Base-by-base conservation (phyloP, 53 echinoderm and acorn worm species). In the Zoroaster sp. region DNA sequence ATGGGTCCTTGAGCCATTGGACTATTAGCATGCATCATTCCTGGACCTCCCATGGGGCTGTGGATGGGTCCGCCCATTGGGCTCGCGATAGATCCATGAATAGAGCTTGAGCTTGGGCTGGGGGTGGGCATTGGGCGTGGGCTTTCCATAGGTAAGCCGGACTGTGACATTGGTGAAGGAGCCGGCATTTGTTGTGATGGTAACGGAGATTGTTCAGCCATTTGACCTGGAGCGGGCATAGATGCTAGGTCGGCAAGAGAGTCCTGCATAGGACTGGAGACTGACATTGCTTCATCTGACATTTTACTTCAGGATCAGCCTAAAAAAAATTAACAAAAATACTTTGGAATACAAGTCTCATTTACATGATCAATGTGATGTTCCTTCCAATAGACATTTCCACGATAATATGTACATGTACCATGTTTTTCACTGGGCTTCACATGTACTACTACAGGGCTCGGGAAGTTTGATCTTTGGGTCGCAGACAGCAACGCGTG, bases 31-130 rank as follows among this genome's bases (percentile, higher is more conserved):
- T 90, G 83, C 90, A 93, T 93, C 93, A 93, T 93, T 5, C 44
- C 82, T 20, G 82, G 82, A 51, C 74, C 90, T 13, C 69, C 92
- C 96, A 96, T 96, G 9, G 96, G 96, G 89, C 94, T 96, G 0
- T 94, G 94, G 65, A 92, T 94, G 17, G 95, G 89, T 33, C 92
- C 92, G 46, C 91, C 91, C 76, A 80, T 89, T 21, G 90, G 90
- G 12, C 85, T 85, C 8, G 85, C 38, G 37, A 85, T 85, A 11
- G 85, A 35, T 4, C 83, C 83, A 17, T 40, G 18, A 55, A 76
- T 82, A 41, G 80, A 82, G 17, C 80, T 43, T 21, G 90, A 89
- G 35, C 90, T 82, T 13, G 90, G 90, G 74, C 90, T 89, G 2
- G 89, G 89, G 4, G 82, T 89, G 33, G 90, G 90, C 90, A 89